Conservation (phyloP, 2,113 vertebrate species). For the Astatoreochromis straeleni region DNA sequence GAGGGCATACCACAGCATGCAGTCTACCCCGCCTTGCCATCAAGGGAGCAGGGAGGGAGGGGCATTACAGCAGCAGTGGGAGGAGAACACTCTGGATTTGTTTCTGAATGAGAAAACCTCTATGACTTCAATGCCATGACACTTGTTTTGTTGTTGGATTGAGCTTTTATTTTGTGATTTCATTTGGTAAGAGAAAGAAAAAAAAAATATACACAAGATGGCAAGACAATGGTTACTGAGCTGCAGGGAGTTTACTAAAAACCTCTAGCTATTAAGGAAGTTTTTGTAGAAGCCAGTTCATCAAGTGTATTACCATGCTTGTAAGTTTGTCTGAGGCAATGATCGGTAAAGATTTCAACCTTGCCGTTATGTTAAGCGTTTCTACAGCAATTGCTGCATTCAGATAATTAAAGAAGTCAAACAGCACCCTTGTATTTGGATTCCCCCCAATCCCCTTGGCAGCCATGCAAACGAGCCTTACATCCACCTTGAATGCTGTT, state of each 20-base stretch:
- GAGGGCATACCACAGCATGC: constrained; percentile 69
- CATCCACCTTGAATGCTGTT: not conserved
- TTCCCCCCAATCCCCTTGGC: not conserved
- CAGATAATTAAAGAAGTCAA: not conserved
- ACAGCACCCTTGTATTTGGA: not conserved
- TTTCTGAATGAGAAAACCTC: not conserved
- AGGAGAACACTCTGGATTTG: constrained; percentile 47
- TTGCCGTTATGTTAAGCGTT: not conserved
- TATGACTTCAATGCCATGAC: not conserved
- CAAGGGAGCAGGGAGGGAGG: constrained; percentile 40
- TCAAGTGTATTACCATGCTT: constrained; percentile 36
- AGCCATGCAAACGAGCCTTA: constrained; percentile 4
- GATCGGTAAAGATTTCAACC: not conserved
- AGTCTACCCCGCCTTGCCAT: constrained; percentile 63
- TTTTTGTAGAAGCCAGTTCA: not conserved
- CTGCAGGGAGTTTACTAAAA: not conserved
- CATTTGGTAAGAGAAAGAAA: not conserved
- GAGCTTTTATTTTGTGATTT: not conserved
- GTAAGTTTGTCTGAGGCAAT: constrained; percentile 17
- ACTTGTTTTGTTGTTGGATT: not conserved
- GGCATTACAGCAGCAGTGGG: constrained; percentile 57
- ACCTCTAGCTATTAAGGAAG: not conserved
- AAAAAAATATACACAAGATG: not conserved
- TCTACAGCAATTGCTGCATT: not conserved
- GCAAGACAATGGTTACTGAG: not conserved